Conservation (phyloP, 2,888 invertebrate genomes). For the Callyntrura guangdongensis region DNA sequence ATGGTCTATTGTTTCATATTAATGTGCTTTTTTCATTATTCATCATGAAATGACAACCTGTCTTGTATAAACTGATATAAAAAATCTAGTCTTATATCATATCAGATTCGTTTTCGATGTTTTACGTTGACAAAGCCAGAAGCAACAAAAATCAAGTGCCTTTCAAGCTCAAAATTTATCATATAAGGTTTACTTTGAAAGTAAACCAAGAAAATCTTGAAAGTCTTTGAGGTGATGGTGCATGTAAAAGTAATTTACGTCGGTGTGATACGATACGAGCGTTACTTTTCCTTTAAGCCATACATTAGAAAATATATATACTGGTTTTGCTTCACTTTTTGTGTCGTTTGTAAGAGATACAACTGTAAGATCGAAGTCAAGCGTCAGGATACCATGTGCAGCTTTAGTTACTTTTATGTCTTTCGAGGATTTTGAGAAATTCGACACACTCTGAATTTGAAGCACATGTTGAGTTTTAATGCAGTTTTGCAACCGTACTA, state of each 20-base stretch:
- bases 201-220: neutral
- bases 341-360: neutral
- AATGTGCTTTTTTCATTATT: too few species aligned
- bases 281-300: neutral
- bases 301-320: neutral
- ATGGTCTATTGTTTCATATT: too few species aligned
- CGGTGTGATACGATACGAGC: neutral
- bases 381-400: too few species aligned
- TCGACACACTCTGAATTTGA: neutral
- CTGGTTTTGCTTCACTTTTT: constrained; percentile 9
- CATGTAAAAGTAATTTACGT: constrained; percentile 22
- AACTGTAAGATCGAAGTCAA: too few species aligned
- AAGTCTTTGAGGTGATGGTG: neutral
- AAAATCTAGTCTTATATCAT: too few species aligned
- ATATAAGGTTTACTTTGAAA: neutral
- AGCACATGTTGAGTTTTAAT: constrained; percentile 14
- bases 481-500: neutral
- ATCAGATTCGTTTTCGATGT: too few species aligned
- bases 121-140: too few species aligned
- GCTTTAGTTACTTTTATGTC: neutral
- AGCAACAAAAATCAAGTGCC: too few species aligned
- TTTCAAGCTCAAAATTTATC: too few species aligned
- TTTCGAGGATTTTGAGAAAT: constrained; percentile 25
- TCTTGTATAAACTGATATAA: too few species aligned
- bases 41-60: too few species aligned